Evolutionary conservation across 1,140 invertebrate genomes (phyloP).

Genomic region (Lepidurus arcticus): DNA sequence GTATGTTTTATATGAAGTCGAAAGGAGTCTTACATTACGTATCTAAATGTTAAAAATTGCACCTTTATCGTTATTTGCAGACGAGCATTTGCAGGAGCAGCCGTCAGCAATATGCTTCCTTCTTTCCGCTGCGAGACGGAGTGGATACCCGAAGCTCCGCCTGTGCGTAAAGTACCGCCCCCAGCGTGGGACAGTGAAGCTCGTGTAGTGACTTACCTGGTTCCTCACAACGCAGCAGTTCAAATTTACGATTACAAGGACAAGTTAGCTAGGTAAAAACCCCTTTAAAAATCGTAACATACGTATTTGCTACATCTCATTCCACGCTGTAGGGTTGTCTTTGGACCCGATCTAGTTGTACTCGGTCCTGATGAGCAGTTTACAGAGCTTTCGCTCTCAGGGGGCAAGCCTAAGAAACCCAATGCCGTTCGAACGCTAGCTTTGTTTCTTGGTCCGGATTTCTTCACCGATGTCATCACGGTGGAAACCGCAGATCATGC

Average conservation of each 20-base stretch:
- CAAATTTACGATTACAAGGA: slow-evolving; percentile 54
- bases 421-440: slow-evolving; percentile 50
- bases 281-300: too few species aligned
- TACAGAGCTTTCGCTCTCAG: slow-evolving; percentile 50
- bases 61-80: too few species aligned
- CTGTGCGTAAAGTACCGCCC: neutral
- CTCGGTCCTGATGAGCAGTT: slow-evolving; percentile 53
- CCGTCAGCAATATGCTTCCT: neutral
- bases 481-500: slow-evolving; percentile 54
- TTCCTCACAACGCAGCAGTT: slow-evolving; percentile 53
- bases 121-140: slow-evolving; percentile 25
- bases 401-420: slow-evolving; percentile 51
- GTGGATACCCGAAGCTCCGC: neutral
- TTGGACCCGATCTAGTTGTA: slow-evolving; percentile 54
- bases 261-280: slow-evolving; percentile 48
- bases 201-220: slow-evolving; percentile 47
- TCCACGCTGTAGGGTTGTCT: slow-evolving; percentile 45
- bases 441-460: slow-evolving; percentile 52
- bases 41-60: too few species aligned
- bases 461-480: slow-evolving; percentile 50
- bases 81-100: too few species aligned
- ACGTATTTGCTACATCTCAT: neutral
- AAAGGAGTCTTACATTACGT: too few species aligned
- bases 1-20: too few species aligned
- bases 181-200: slow-evolving; percentile 41